Evolutionary conservation across 30 jellyfish, hydroid and myxozoan genomes (phyloP), one percentile per base, ranked within the genome.

Genomic region (Hydractinia symbiolongicarpus): DNA sequence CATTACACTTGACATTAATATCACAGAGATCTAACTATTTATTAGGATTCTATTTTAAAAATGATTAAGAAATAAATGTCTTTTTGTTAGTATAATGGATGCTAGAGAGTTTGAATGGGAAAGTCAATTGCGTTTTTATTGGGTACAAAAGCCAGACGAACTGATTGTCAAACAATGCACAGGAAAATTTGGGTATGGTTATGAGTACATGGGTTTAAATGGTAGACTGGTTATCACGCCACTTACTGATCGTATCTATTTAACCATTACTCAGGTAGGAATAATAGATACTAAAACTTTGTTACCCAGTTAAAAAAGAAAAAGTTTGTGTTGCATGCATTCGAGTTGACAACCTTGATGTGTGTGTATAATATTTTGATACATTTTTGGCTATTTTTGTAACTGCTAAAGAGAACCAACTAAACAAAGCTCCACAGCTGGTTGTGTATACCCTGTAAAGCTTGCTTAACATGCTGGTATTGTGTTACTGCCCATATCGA

Each of bases 61-160:
- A 16, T 58, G 3, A 0, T 79, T 52, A 49, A 61, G 50, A 9
- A 7, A 44, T n/a, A 19, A 7, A 20, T 7, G 21, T 54, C 0
- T 82, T 15, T 76, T 8, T 52, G 44, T 8, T 75, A 88, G 96
- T 66, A 93, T 93, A 66, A 72, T 93, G 96, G 99, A 93, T 73
- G 90, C 99, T 15, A 73, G 95, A 53, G 99, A 93, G 67, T 93
- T 93, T 85, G 99, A 93, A 78, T 93, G 99, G 99, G 99, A 93
- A 61, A 93, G 99, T 72, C 99, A 93, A 77, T 85, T 93, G 87
- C 90, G 99, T 14, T 93, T 93, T 66, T 93, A 93, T 67, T 93
- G 99, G 99, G 88, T 84, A 72, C 96, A 93, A 79, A 84, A 88
- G 57, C 90, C 90, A 3, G 99, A 93, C 82, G 96, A 93, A 44